Evolutionary conservation across 2,113 vertebrate species (phyloP).

Genomic region (Ophthalmolycus amberensis): DNA sequence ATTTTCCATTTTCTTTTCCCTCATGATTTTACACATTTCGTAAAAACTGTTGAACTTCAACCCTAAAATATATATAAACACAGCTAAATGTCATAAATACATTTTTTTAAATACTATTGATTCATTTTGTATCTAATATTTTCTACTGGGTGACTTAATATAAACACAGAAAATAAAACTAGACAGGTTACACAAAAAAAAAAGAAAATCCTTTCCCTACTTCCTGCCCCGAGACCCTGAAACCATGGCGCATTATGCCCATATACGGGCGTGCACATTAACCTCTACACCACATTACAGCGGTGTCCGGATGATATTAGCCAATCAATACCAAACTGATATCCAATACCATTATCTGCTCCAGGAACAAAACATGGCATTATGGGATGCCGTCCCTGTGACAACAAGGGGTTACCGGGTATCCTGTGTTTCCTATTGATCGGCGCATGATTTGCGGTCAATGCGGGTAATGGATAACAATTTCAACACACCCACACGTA

Average conservation of each 20-base stretch:
- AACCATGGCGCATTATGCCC: slow-evolving; percentile 7
- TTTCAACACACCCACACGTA: slow-evolving; percentile 1
- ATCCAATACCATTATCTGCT: slow-evolving; percentile 47
- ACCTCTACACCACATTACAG: not conserved
- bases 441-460: slow-evolving; percentile 34
- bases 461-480: slow-evolving; percentile 29
- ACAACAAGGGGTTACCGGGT: slow-evolving; percentile 36
- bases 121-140: not conserved
- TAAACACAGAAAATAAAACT: too few species aligned
- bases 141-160: too few species aligned
- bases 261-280: not conserved
- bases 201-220: too few species aligned
- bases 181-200: not conserved
- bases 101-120: not conserved
- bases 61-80: too few species aligned
- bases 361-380: slow-evolving; percentile 23
- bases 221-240: not conserved
- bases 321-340: slow-evolving; percentile 62
- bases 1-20: too few species aligned
- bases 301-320: slow-evolving; percentile 18
- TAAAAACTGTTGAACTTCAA: too few species aligned
- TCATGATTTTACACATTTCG: too few species aligned
- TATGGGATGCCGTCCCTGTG: slow-evolving; percentile 60
- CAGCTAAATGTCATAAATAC: too few species aligned
- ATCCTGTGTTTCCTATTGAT: slow-evolving; percentile 49